Conservation (phyloP, 2,888 invertebrate genomes). For the Nipponacmea schrenckii region DNA sequence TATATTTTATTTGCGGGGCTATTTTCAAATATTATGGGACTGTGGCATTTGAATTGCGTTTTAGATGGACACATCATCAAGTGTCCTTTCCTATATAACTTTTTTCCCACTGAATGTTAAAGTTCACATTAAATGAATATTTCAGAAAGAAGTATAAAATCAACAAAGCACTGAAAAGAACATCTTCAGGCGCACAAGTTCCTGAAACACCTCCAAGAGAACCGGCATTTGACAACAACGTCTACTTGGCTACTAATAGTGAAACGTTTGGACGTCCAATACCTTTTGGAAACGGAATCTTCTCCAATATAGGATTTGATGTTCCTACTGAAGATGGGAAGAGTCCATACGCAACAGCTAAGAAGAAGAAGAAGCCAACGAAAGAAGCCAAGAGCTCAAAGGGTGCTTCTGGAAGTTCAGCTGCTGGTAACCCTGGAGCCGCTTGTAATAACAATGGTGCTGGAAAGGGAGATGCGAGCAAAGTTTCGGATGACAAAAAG, state of each 20-base stretch:
- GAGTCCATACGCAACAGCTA: too few relatives aligned
- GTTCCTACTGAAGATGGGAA: background rate
- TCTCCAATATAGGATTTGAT: background rate
- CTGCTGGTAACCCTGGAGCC: background rate
- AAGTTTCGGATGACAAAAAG: too few relatives aligned
- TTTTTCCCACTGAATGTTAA: too few relatives aligned
- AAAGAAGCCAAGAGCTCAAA: background rate
- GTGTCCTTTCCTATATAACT: too few relatives aligned
- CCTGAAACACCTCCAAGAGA: background rate
- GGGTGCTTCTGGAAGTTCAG: background rate
- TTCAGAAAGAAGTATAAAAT: background rate
- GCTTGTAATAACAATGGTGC: background rate
- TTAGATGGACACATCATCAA: too few relatives aligned
- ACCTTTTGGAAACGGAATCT: background rate
- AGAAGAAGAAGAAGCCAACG: too few relatives aligned
- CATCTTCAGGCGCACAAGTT: background rate
- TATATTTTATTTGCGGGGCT: too few relatives aligned
- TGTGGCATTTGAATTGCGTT: too few relatives aligned
- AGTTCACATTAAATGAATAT: too few relatives aligned
- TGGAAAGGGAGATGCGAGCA: background rate
- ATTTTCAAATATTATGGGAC: too few relatives aligned
- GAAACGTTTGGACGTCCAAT: background rate
- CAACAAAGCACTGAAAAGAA: background rate
- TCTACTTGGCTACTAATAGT: background rate
- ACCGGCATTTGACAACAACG: background rate